phyloP scores from a whole-genome alignment of 1,140 invertebrate species.

The Tenebrio molitor region DNA sequence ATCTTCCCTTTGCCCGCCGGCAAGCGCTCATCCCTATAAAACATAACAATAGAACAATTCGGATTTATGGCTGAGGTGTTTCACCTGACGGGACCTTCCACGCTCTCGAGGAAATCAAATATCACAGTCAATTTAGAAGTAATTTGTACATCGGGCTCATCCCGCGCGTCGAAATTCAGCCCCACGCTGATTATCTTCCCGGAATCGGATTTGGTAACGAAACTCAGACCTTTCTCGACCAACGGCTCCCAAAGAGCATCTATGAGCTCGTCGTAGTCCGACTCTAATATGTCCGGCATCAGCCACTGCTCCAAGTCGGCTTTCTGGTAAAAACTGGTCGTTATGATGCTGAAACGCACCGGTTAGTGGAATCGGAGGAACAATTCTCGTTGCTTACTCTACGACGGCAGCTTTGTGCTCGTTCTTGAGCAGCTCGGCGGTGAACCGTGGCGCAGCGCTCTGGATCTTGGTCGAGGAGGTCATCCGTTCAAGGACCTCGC shows the following conservation, averaged over 20 bases:
- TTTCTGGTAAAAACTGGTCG: constrained; percentile 86
- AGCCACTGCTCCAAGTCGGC: constrained; percentile 86
- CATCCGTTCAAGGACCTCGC: constrained; percentile 76
- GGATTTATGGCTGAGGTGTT: constrained; percentile 41
- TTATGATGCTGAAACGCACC: constrained; percentile 77
- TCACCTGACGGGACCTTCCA: constrained; percentile 81
- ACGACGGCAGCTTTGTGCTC: constrained; percentile 75
- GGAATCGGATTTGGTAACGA: constrained; percentile 72
- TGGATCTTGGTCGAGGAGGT: constrained; percentile 63
- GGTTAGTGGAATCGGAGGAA: not conserved
- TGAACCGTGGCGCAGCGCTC: constrained; percentile 66
- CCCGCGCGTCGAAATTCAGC: constrained; percentile 83
- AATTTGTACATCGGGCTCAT: constrained; percentile 81
- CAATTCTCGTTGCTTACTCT: constrained; percentile 65
- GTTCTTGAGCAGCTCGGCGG: constrained; percentile 72
- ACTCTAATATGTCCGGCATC: constrained; percentile 72
- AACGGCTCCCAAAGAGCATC: constrained; percentile 76
- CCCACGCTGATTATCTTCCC: constrained; percentile 74
- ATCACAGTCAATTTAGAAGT: constrained; percentile 77
- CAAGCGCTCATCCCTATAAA: constrained; percentile 65
- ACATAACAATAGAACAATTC: too few species aligned
- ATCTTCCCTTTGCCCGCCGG: constrained; percentile 78
- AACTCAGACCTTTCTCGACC: constrained; percentile 78
- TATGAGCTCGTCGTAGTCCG: constrained; percentile 79
- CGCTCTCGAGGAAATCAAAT: constrained; percentile 83